Evolutionary conservation across 2,888 invertebrate genomes (phyloP).

Genomic region (Microctonus aethiopoides): DNA sequence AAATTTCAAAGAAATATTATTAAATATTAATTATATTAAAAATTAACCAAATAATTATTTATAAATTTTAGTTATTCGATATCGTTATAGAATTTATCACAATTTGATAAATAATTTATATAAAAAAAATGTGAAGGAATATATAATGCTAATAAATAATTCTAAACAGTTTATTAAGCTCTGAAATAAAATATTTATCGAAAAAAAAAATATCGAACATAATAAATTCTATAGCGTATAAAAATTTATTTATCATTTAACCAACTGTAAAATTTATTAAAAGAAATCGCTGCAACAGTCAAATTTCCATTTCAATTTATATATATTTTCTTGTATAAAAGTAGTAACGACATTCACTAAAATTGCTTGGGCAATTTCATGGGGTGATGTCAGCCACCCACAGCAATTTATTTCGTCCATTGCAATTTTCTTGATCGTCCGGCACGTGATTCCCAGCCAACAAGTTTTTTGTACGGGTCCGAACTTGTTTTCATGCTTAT

Average conservation of each 20-base stretch:
- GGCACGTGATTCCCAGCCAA: not conserved
- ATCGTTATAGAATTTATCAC: too few relatives aligned
- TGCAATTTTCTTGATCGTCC: conserved; percentile 20
- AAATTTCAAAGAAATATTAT: too few relatives aligned
- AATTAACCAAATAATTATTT: too few relatives aligned
- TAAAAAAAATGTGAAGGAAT: too few relatives aligned
- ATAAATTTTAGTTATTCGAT: too few relatives aligned
- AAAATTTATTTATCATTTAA: not conserved
- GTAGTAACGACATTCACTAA: not conserved
- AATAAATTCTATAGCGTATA: not conserved
- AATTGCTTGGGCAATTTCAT: not conserved
- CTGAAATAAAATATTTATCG: too few relatives aligned
- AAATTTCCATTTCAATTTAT: not conserved
- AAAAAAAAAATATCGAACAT: too few relatives aligned
- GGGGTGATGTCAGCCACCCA: not conserved
- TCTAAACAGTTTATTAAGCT: too few relatives aligned
- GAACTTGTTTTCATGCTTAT: not conserved
- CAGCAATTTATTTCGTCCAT: conserved; percentile 46
- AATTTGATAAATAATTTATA: too few relatives aligned
- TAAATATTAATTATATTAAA: too few relatives aligned
- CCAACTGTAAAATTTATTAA: not conserved
- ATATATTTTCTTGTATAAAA: not conserved
- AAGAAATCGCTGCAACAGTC: not conserved
- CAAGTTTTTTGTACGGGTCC: not conserved
- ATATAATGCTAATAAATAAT: too few relatives aligned